Percentiles rank a stretch among this genome's conserved stretches.
These are phyloP conservation scores for Eupeodes luniger DNA, from an alignment of 2,888 invertebrate genomes.

Conservation along the genomic window DNA sequence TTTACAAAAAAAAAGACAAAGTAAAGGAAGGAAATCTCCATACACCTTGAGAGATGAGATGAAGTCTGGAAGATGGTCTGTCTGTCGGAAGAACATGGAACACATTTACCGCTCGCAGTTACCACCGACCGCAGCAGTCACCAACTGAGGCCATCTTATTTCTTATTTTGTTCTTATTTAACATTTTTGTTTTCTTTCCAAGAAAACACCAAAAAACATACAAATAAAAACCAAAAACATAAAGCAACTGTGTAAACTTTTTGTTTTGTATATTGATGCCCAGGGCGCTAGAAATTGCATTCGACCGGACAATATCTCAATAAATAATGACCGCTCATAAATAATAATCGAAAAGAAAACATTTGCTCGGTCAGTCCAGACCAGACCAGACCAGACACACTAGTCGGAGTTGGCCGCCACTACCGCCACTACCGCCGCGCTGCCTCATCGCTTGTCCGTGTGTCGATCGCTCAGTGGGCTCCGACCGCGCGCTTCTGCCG, in stretches of 20 bases:
- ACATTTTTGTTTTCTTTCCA: constrained; percentile 41
- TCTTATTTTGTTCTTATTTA: constrained; percentile 25
- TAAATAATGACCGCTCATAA: constrained; percentile 82
- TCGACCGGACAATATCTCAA: constrained; percentile 81
- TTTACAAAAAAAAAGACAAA: constrained; percentile 5
- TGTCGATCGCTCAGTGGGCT: background rate
- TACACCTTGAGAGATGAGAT: constrained; percentile 42
- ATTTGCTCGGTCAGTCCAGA: constrained; percentile 63
- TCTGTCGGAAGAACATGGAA: constrained; percentile 32
- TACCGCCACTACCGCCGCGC: no score
- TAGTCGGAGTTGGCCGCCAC: no score
- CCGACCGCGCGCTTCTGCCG: constrained; percentile 24
- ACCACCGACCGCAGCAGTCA: constrained; percentile 30
- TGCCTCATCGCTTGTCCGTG: no score
- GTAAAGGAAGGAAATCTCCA: constrained; percentile 53
- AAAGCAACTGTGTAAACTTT: constrained; percentile 55
- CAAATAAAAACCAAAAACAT: constrained; percentile 22
- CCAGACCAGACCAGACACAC: constrained; percentile 38
- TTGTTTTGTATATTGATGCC: constrained; percentile 79
- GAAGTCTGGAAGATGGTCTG: constrained; percentile 57
- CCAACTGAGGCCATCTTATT: constrained; percentile 40
- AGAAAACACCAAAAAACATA: constrained; percentile 35
- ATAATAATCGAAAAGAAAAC: constrained; percentile 81
- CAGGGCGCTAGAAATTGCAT: constrained; percentile 81
- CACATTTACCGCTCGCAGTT: constrained; percentile 37